A percentile compares a stretch with the other conserved stretches of the same genome.
phyloP scores from a whole-genome alignment of 2,113 vertebrate genomes.

The Pedionomus torquatus region DNA sequence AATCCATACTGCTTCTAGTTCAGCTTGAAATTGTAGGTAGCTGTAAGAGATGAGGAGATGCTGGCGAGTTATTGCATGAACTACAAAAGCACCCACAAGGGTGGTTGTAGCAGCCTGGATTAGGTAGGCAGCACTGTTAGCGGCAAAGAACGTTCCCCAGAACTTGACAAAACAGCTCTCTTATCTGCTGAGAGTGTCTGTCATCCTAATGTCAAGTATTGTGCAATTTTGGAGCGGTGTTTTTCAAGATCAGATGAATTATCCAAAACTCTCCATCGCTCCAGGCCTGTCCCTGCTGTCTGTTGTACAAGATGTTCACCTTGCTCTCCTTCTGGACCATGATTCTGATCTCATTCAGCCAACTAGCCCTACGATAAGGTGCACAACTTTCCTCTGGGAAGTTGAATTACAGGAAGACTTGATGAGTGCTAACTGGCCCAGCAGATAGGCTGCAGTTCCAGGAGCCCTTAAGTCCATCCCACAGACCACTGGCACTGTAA shows the following conservation, averaged over 20 bases:
- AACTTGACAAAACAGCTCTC: background rate
- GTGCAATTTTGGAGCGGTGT: background rate
- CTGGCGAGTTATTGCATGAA: rapidly evolving
- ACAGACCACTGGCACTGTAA: too few species aligned
- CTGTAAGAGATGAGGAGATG: background rate
- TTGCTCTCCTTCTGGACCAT: background rate
- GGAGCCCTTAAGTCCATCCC: too few species aligned
- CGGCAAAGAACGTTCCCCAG: background rate
- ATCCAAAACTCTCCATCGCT: background rate
- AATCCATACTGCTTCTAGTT: background rate
- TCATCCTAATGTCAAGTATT: background rate
- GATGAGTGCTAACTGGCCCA: background rate
- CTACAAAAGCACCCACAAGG: background rate
- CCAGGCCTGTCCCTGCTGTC: background rate
- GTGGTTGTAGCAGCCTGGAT: background rate
- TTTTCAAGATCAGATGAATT: background rate
- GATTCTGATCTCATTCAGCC: background rate
- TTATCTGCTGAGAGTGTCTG: background rate
- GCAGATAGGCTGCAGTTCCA: background rate
- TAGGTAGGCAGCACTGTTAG: background rate
- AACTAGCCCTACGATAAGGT: background rate
- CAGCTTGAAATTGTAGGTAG: background rate
- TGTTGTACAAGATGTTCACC: background rate
- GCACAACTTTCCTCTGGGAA: background rate
- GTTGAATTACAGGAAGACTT: background rate